These are phyloP conservation scores for Motacilla tschutschensis DNA, from an alignment of 2,113 vertebrate genomes.

Conservation along the genomic window DNA sequence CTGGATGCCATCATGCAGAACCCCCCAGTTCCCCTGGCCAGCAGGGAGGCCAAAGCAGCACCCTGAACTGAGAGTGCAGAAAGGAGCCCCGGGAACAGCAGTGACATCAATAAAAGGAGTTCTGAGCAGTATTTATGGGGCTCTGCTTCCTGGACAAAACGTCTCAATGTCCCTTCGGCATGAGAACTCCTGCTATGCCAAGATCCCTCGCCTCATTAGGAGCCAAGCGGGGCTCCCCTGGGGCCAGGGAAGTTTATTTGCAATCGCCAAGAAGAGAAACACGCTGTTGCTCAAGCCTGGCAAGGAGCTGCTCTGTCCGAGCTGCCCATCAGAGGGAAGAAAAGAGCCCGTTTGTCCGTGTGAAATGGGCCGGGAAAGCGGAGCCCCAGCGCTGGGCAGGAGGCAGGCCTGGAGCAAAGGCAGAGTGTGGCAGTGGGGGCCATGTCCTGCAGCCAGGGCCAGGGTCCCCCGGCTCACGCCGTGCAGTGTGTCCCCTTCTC, in stretches of 20 bases:
- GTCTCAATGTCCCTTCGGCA: background rate
- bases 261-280: background rate
- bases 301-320: background rate
- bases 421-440: fast-evolving
- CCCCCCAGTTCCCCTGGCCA: background rate
- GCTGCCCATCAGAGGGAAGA: background rate
- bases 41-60: background rate
- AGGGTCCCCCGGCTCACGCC: fast-evolving
- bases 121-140: background rate
- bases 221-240: background rate
- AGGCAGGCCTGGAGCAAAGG: fast-evolving
- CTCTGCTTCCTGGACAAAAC: background rate
- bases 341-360: background rate
- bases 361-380: background rate
- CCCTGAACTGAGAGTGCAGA: background rate
- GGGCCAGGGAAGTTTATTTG: background rate
- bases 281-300: background rate
- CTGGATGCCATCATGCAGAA: fast-evolving
- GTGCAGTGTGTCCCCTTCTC: background rate
- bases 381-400: background rate
- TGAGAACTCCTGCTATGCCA: background rate
- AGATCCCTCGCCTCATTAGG: background rate
- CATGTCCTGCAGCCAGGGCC: background rate
- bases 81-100: background rate
- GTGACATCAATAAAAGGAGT: background rate